Evolutionary conservation across 1,140 invertebrate genomes (phyloP), one percentile per base, ranked within the genome.

Genomic region (Solenopsis fugax): DNA sequence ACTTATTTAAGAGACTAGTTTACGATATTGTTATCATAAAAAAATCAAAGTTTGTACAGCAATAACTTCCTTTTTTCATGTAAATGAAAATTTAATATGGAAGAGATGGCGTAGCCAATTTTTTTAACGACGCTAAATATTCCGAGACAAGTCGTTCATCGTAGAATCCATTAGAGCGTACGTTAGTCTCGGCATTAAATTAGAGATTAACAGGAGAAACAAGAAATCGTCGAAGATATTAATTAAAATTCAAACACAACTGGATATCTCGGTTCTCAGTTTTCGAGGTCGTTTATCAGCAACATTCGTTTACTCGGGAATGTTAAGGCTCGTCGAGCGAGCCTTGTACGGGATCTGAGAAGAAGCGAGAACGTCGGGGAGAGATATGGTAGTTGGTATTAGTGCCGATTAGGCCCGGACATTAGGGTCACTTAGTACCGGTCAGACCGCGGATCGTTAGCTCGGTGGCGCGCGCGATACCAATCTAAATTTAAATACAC

Each of bases 401-500:
- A 87, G 76, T 84, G 86, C 64, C 88, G 86, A 90, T 89, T 86
- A 92, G 88, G 67, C 80, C 50, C 64, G 88, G 87, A 80, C 85
- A 88, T 91, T 90, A 90, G 88, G 88, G 37, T 88, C 87, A 85
- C 67, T 81, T 85, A 85, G 84, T 80, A 76, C 41, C 69, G 41
- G 87, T 71, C 71, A 37, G 37, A 37, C 29, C 54, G 80, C 45
- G 56, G 60, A 58, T 85, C 75, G 73, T 76, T 89, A 71, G 48
- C 54, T 75, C 73, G 58, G 52, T 73, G 75, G 67, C 67, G 65
- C 12, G 54, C 67, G 21, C 29, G 67, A 73, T 76, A 85, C 62
- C 76, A 72, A 88, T 87, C 71, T 82, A 71, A 89, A 91, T 89
- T 91, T 89, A 90, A 90, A 91, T 90, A 85, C 56, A 41, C 67